A percentile compares a stretch with the other conserved stretches of the same genome.
These are phyloP conservation scores for Agrilus mali DNA, from an alignment of 2,888 invertebrate genomes.

Conservation along the genomic window DNA sequence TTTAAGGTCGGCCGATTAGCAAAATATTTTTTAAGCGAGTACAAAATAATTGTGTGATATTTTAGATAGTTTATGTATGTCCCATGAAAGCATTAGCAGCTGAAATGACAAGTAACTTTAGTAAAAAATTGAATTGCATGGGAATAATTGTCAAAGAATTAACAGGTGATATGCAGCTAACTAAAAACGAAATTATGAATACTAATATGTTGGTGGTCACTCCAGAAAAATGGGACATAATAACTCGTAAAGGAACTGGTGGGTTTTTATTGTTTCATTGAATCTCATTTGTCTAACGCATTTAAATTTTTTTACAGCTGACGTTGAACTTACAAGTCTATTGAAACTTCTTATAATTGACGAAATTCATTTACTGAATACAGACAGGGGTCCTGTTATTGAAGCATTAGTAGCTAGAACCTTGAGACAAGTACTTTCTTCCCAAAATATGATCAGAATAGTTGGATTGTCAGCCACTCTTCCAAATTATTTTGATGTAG, in stretches of 20 bases:
- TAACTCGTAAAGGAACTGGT: constrained; percentile 86
- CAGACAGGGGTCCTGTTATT: constrained; percentile 93
- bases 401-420: constrained; percentile 95
- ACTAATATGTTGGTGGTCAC: constrained; percentile 98
- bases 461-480: constrained; percentile 94
- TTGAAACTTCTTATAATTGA: constrained; percentile 92
- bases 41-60: constrained; percentile 2
- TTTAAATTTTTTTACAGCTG: constrained; percentile 41
- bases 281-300: background rate
- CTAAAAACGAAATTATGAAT: constrained; percentile 83
- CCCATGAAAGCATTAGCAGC: constrained; percentile 99
- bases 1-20: constrained; percentile 58
- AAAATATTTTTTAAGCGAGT: background rate
- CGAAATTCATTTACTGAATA: constrained; percentile 93
- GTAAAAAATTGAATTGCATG: constrained; percentile 58
- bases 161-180: constrained; percentile 97
- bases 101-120: constrained; percentile 95
- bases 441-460: constrained; percentile 91
- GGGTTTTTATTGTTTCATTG: constrained; percentile 11
- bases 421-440: constrained; percentile 78
- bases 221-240: constrained; percentile 99
- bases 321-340: constrained; percentile 77
- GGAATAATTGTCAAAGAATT: constrained; percentile 83
- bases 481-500: constrained; percentile 96
- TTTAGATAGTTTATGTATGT: constrained; percentile 91